Conservation (phyloP, 1,140 invertebrate genomes). For the Ganaspis sp. region DNA sequence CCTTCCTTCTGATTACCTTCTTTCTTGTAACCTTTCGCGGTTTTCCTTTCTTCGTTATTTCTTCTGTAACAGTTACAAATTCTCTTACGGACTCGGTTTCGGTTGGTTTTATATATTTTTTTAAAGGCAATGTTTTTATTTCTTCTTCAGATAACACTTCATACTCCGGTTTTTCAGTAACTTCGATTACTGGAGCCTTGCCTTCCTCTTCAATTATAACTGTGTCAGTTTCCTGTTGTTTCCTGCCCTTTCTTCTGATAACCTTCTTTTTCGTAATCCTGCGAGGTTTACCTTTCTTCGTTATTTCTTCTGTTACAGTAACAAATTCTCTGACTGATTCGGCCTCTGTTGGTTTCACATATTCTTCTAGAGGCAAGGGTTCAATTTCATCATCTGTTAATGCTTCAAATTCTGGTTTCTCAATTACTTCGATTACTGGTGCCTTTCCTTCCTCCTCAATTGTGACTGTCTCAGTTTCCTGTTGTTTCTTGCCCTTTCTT, state of each 20-base stretch:
- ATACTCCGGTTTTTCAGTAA: slow-evolving; percentile 53
- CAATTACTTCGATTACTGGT: slow-evolving; percentile 66
- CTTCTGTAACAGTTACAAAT: slow-evolving; percentile 40
- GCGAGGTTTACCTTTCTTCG: slow-evolving; percentile 66
- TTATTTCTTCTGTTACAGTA: slow-evolving; percentile 53
- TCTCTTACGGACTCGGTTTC: slow-evolving; percentile 48
- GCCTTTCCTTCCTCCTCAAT: slow-evolving; percentile 57
- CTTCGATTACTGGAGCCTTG: slow-evolving; percentile 59
- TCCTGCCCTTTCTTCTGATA: slow-evolving; percentile 62
- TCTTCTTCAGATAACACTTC: slow-evolving; percentile 53
- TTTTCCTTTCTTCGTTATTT: slow-evolving; percentile 34
- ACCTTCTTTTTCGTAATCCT: slow-evolving; percentile 69
- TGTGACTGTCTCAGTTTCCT: slow-evolving; percentile 75
- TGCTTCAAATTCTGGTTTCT: slow-evolving; percentile 48
- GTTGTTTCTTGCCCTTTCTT: slow-evolving; percentile 69
- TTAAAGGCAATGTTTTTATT: slow-evolving; percentile 17
- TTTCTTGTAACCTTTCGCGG: slow-evolving; percentile 66
- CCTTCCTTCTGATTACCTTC: slow-evolving; percentile 61
- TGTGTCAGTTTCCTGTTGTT: slow-evolving; percentile 63
- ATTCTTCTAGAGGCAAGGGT: slow-evolving; percentile 33
- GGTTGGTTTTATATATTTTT: slow-evolving; percentile 40
- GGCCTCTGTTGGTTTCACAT: slow-evolving; percentile 6
- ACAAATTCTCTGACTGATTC: slow-evolving; percentile 56
- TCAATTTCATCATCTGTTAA: slow-evolving; percentile 42
- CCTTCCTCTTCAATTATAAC: slow-evolving; percentile 71